Percentiles rank a stretch among this genome's conserved stretches.
Evolutionary conservation across 2,113 vertebrate genomes (phyloP).

Genomic region (Lepisosteus osseus): DNA sequence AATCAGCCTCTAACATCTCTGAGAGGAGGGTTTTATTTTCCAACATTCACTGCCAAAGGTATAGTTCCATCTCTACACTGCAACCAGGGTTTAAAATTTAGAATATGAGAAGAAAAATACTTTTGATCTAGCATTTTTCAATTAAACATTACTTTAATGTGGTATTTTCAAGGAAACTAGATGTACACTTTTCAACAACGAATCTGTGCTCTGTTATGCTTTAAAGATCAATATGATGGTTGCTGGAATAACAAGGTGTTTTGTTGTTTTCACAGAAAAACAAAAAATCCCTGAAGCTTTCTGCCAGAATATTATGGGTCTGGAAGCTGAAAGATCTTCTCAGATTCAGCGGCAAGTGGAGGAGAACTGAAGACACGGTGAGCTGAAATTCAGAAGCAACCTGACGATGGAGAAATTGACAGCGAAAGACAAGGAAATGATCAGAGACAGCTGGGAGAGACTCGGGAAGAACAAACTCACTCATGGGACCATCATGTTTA

Average conservation of each 20-base stretch:
- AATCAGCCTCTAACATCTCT: constrained; percentile 14
- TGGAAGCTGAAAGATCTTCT: constrained; percentile 28
- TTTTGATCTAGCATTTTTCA: too few species aligned
- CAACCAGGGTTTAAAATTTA: background rate
- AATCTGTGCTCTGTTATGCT: too few species aligned
- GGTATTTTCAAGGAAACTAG: too few species aligned
- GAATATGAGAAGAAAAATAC: background rate
- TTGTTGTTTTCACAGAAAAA: constrained; percentile 19
- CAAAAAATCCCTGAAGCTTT: constrained; percentile 24
- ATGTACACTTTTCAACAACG: too few species aligned
- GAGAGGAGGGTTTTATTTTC: constrained; percentile 47
- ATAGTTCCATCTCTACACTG: constrained; percentile 23
- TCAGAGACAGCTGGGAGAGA: constrained; percentile 85
- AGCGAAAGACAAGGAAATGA: constrained; percentile 77
- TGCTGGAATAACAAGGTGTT: constrained; percentile 26
- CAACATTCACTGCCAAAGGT: constrained; percentile 50
- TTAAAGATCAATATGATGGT: constrained; percentile 32
- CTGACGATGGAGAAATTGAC: constrained; percentile 65
- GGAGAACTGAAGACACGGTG: constrained; percentile 26
- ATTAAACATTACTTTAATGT: too few species aligned
- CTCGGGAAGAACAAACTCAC: constrained; percentile 82
- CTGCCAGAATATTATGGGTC: constrained; percentile 35
- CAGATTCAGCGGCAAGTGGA: constrained; percentile 35
- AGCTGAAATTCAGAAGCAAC: constrained; percentile 27
- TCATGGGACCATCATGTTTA: constrained; percentile 84